Evolutionary conservation across 1,140 invertebrate species (phyloP), one percentile per base, ranked within the genome.

Genomic region (Drosophila santomea): DNA sequence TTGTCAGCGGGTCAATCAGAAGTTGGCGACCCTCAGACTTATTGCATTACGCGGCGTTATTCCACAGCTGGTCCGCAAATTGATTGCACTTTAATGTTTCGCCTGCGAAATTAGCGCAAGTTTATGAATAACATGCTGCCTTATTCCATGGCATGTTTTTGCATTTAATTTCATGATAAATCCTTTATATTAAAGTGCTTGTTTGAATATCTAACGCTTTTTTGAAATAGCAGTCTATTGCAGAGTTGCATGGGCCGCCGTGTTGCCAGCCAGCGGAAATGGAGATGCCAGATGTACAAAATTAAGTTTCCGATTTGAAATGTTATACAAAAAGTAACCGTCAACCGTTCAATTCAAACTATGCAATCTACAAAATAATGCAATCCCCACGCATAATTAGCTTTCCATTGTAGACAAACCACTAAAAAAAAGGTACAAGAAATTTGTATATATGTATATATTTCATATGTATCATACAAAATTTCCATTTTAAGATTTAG

Each of bases 391-490:
- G 36, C 36, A 41, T 15, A 41, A 2, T 8, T 5, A 41, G 39
- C 5, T n/a, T 3, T 25, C 12, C 20, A 6, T 23, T 23, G 12
- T 14, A 12, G 4, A 1, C 0, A 11, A 47, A 3, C 17, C 35
- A n/a, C n/a, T 23, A 52, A 14, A 10, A 39, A 39, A 48, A 56
- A 39, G 39, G 11, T 17, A 32, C 14, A 25, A 17, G 17, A 35
- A 56, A 63, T 48, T 58, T 75, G 50, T 66, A 64, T 75, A 58
- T 80, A 78, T 83, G 59, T 80, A 81, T 85, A 85, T 85, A 85
- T 85, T 85, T 86, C 78, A 85, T 85, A 85, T 78, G 62, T 76
- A 85, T 85, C 82, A 86, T 86, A 85, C 82, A 86, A 74, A 78
- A 85, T 78, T 81, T 85, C 64, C 59, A 74, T 80, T 75, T 80